Percentiles rank a stretch among this genome's conserved stretches.
These are phyloP conservation scores for Labeo rohita DNA, from an alignment of 2,113 vertebrate species.

Conservation along the genomic window DNA sequence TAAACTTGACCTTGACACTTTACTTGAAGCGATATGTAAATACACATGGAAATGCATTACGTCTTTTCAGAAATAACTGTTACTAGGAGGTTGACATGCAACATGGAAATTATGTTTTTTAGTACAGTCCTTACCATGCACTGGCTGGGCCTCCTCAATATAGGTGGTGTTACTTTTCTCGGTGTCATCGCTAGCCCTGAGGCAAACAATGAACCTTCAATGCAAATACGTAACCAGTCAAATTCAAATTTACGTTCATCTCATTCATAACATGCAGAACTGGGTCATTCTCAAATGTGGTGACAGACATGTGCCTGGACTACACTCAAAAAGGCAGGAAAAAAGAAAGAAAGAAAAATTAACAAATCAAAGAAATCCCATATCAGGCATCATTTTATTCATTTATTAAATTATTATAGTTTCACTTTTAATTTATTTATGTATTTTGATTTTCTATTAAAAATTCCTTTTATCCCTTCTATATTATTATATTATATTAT, in stretches of 20 bases:
- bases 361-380: background rate
- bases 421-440: no score
- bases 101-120: background rate
- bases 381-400: background rate
- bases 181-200: constrained; percentile 86
- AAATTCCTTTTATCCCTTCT: no score
- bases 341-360: background rate
- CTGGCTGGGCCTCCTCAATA: constrained; percentile 86
- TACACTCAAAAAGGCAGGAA: background rate
- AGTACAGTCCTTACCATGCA: constrained; percentile 81
- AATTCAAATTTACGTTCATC: constrained; percentile 8
- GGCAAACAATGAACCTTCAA: constrained; percentile 54
- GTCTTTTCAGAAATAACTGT: background rate
- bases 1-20: constrained; percentile 7
- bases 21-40: background rate
- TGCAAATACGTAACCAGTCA: constrained; percentile 39
- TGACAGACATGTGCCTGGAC: background rate
- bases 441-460: no score
- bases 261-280: constrained; percentile 9
- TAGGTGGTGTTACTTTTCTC: constrained; percentile 92
- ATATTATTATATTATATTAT: no score
- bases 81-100: background rate
- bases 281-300: background rate
- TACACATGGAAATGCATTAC: background rate
- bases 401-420: no score